These are phyloP conservation scores for Arrhamphus sclerolepis DNA, from an alignment of 2,797 vertebrate species.

Conservation along the genomic window DNA sequence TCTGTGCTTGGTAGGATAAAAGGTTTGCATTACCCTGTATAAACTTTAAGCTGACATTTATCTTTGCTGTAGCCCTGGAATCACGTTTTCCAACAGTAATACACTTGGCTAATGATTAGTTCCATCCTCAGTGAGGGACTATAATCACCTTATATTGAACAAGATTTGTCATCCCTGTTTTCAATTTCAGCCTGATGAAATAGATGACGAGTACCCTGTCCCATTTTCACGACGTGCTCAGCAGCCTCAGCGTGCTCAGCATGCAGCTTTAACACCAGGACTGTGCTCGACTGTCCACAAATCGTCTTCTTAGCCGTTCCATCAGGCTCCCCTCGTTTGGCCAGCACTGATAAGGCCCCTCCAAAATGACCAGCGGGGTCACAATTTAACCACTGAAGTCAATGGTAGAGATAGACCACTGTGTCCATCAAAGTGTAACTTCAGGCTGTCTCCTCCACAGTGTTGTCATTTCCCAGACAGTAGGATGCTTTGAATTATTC, in stretches of 20 bases:
- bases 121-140: constrained; percentile 22
- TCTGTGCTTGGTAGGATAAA: constrained; percentile 56
- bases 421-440: constrained; percentile 81
- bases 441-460: constrained; percentile 72
- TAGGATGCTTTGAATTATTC: constrained; percentile 75
- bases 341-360: constrained; percentile 67
- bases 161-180: constrained; percentile 28
- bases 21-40: constrained; percentile 53
- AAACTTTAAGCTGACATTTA: constrained; percentile 67
- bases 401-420: constrained; percentile 68
- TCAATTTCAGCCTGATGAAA: constrained; percentile 33
- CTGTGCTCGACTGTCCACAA: constrained; percentile 60
- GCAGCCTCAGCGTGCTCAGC: constrained; percentile 46
- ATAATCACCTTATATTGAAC: constrained; percentile 1
- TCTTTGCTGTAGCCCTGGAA: constrained; percentile 31
- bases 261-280: constrained; percentile 44
- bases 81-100: constrained; percentile 38
- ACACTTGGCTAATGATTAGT: constrained; percentile 33
- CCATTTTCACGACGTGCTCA: constrained; percentile 38
- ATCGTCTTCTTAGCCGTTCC: constrained; percentile 64
- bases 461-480: constrained; percentile 73
- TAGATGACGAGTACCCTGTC: constrained; percentile 13
- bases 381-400: constrained; percentile 70
- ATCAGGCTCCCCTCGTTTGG: constrained; percentile 68
- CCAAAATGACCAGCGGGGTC: constrained; percentile 66